These are phyloP conservation scores for Glaucidium brasilianum DNA, from an alignment of 2,113 vertebrate genomes.

Conservation along the genomic window DNA sequence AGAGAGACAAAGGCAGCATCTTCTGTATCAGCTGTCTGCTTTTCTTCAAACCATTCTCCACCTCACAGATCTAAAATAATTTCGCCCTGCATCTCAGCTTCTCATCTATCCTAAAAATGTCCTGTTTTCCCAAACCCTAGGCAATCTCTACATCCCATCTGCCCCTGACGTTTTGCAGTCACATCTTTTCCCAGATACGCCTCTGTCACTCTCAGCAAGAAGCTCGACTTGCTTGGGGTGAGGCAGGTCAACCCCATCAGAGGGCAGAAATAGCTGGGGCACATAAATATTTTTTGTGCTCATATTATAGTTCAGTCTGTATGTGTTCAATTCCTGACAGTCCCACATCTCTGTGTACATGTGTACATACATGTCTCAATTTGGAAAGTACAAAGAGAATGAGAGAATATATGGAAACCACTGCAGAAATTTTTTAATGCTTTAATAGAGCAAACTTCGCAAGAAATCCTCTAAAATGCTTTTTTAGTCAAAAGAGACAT, in stretches of 20 bases:
- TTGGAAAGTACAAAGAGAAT: background rate
- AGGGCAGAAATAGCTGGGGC: background rate
- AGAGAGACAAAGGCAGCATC: background rate
- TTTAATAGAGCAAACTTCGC: background rate
- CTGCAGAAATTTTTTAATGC: background rate
- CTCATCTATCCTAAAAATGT: background rate
- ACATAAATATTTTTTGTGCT: background rate
- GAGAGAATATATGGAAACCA: background rate
- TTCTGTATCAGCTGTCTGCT: background rate
- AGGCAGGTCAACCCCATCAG: background rate
- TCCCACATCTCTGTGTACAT: fast-evolving
- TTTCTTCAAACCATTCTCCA: background rate
- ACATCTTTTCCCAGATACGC: background rate
- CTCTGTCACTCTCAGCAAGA: background rate
- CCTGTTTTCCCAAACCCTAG: background rate
- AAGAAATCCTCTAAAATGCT: background rate
- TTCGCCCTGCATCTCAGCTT: background rate
- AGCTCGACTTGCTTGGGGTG: background rate
- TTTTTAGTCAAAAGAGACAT: background rate
- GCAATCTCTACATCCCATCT: background rate
- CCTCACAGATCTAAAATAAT: background rate
- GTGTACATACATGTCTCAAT: background rate
- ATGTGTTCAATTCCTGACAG: background rate
- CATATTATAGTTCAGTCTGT: background rate
- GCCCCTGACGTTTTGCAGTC: background rate